Percentiles rank a stretch among this genome's conserved stretches.
Conservation (phyloP, 23 tunicate species). For the Trididemnum nubilum region DNA sequence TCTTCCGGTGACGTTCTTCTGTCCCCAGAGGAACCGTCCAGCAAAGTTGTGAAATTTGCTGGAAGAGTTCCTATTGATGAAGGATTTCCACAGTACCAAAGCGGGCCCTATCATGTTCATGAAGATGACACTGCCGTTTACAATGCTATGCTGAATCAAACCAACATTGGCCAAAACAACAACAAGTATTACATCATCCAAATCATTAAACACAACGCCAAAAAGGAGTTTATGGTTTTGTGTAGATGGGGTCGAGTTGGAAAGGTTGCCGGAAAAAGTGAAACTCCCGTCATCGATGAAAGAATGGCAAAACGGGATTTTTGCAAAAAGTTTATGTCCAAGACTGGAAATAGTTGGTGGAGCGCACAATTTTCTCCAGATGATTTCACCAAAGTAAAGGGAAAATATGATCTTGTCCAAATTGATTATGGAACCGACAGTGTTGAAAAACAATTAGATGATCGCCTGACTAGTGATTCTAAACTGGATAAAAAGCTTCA, state of each 20-base stretch:
- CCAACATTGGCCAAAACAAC: slow-evolving; percentile 73
- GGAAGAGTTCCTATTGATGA: slow-evolving; percentile 71
- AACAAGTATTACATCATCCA: slow-evolving; percentile 76
- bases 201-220: slow-evolving; percentile 42
- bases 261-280: slow-evolving; percentile 47
- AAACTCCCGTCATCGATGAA: background rate
- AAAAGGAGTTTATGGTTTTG: slow-evolving; percentile 44
- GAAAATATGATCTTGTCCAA: slow-evolving; percentile 72
- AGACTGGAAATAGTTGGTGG: slow-evolving; percentile 51
- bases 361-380: too few relatives aligned
- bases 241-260: slow-evolving; percentile 84
- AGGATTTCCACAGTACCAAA: slow-evolving; percentile 31
- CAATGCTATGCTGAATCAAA: slow-evolving; percentile 80
- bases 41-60: slow-evolving; percentile 37
- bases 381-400: slow-evolving; percentile 34
- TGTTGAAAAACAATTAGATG: background rate
- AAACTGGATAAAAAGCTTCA: slow-evolving; percentile 37
- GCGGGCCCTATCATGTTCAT: slow-evolving; percentile 41
- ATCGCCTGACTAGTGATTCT: slow-evolving; percentile 22
- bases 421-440: slow-evolving; percentile 66
- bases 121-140: slow-evolving; percentile 30
- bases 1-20: too few relatives aligned
- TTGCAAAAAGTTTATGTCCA: slow-evolving; percentile 57
- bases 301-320: slow-evolving; percentile 39
- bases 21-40: too few relatives aligned